Conservation (phyloP, 2,113 vertebrate genomes). For the Prionailurus viverrinus region DNA sequence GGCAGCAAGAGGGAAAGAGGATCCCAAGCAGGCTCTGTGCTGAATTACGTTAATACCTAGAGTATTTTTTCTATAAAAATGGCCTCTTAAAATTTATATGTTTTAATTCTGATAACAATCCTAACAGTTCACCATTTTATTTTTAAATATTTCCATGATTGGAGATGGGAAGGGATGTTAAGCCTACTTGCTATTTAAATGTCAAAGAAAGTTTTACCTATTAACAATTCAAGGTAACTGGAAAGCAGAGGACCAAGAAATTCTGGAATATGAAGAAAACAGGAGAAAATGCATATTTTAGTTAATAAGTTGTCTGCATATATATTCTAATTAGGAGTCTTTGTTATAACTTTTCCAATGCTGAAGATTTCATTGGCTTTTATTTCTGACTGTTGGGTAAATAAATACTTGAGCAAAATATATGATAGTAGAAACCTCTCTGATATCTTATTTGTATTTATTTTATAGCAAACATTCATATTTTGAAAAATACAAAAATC, state of each 20-base stretch:
- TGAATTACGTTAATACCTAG: background rate
- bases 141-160: background rate
- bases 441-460: background rate
- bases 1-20: too few relatives aligned
- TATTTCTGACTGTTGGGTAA: background rate
- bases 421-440: background rate
- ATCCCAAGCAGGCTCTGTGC: too few relatives aligned
- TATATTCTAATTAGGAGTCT: background rate
- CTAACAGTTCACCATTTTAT: background rate
- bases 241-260: background rate
- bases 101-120: background rate
- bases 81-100: background rate
- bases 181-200: background rate
- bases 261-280: background rate
- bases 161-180: background rate
- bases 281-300: background rate
- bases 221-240: background rate
- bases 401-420: background rate
- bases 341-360: background rate
- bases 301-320: background rate
- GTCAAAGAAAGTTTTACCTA: background rate
- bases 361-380: background rate
- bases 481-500: background rate
- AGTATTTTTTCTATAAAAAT: background rate
- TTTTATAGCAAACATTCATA: background rate